Evolutionary conservation across 2,797 vertebrate species (phyloP), one percentile per base, ranked within the genome.

Genomic region (Microchirus variegatus): DNA sequence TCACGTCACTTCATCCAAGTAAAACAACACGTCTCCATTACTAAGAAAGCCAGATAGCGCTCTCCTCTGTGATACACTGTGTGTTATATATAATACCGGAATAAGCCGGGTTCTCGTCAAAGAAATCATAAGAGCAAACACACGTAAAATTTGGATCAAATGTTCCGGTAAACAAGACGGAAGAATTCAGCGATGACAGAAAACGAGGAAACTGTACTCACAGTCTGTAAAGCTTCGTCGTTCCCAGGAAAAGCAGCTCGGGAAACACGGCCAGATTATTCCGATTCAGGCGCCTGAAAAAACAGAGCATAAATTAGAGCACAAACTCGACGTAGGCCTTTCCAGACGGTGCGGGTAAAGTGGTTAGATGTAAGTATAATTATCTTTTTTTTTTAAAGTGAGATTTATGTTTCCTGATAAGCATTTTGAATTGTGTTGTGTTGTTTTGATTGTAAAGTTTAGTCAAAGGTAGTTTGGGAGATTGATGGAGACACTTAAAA

Each of bases 261-360:
- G 97, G 96, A 88, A 99, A 95, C 75, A 98, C 93, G 46, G 96
- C 96, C 86, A 99, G 95, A 86, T 95, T 97, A 94, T 99, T 99
- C 94, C 96, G 94, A 93, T 99, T 99, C 88, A 99, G 92, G 78
- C 97, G 96, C 91, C 97, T 99, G 91, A 79, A 91, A 94, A 91
- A 89, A 84, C 77, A 91, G 84, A 86, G 84, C 61, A 83, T 77
- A 82, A 64, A 82, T 84, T 73, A 89, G 60, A 68, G 54, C 79
- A 84, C 70, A 76, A 71, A 46, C 19, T 81, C 47, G 36, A 71
- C 49, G 10, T 54, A 40, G 50, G 35, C 53, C 19, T 47, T 69
- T 73, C 66, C 70, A 81, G 67, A 81, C 64, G 63, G 49, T 53
- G 59, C 37, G 67, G 67, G 49, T 57, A 35, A 75, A 61, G 59